Evolutionary conservation across 2,888 invertebrate species (phyloP).

Genomic region (Megastigmus dorsalis): DNA sequence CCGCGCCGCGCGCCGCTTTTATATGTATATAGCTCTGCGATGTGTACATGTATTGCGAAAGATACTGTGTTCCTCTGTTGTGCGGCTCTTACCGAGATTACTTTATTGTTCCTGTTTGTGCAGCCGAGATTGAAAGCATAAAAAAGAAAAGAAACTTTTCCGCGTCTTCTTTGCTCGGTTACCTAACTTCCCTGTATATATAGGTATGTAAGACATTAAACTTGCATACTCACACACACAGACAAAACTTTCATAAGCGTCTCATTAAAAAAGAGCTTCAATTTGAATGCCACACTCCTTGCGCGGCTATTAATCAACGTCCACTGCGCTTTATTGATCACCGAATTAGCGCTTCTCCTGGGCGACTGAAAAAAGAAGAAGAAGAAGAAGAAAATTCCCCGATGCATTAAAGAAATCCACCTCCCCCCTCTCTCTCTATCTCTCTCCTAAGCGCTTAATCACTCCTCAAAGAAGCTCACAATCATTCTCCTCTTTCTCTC

Average conservation of each 20-base stretch:
- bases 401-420: neutral
- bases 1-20: neutral
- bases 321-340: neutral
- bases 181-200: too few relatives aligned
- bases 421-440: too few relatives aligned
- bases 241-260: neutral
- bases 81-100: neutral
- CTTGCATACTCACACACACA: neutral
- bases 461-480: too few relatives aligned
- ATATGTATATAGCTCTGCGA: neutral
- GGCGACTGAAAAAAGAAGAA: too few relatives aligned
- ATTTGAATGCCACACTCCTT: neutral
- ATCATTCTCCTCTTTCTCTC: too few relatives aligned
- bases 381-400: neutral
- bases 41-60: neutral
- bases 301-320: slow-evolving; percentile 1
- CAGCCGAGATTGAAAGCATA: too few relatives aligned
- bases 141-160: neutral
- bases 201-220: neutral
- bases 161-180: neutral
- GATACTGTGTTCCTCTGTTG: too few relatives aligned
- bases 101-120: slow-evolving; percentile 12
- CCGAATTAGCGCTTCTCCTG: neutral
- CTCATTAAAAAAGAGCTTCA: slow-evolving; percentile 4
- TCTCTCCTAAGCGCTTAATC: neutral